Conservation (phyloP, 2,113 vertebrate genomes). For the Chaetura pelagica region DNA sequence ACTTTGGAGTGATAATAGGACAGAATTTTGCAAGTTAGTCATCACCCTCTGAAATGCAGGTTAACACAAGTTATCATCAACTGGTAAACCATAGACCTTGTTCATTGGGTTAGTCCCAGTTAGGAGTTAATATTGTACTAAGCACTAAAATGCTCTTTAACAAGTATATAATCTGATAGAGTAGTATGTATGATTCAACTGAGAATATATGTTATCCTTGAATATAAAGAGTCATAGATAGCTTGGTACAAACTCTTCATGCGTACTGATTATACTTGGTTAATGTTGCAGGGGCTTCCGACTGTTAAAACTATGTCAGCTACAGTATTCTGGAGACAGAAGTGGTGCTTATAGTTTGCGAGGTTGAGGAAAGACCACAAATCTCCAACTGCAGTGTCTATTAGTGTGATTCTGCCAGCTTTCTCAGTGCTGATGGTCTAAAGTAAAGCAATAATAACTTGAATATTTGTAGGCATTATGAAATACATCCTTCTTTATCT, state of each 20-base stretch:
- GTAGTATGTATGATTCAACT: slow-evolving; percentile 57
- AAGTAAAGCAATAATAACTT: slow-evolving; percentile 32
- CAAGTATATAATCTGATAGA: slow-evolving; percentile 57
- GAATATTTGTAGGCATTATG: slow-evolving; percentile 29
- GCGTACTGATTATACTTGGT: slow-evolving; percentile 68
- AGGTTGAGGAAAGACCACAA: slow-evolving; percentile 53
- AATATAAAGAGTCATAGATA: slow-evolving; percentile 66
- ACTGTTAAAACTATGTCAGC: slow-evolving; percentile 13
- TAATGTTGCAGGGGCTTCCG: slow-evolving; percentile 59
- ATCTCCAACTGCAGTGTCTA: slow-evolving; percentile 43
- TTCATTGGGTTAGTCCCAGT: slow-evolving; percentile 40
- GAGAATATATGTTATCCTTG: slow-evolving; percentile 63
- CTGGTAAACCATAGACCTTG: slow-evolving; percentile 46
- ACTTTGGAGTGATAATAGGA: slow-evolving; percentile 60
- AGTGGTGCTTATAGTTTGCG: slow-evolving; percentile 26
- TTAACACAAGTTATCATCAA: slow-evolving; percentile 59
- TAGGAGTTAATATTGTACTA: slow-evolving; percentile 48
- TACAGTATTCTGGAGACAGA: slow-evolving; percentile 45
- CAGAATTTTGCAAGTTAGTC: slow-evolving; percentile 65
- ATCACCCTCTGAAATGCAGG: slow-evolving; percentile 65
- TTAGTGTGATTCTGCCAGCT: slow-evolving; percentile 35
- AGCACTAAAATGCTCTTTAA: slow-evolving; percentile 69
- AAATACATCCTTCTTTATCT: slow-evolving; percentile 48
- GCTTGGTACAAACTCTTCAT: slow-evolving; percentile 72
- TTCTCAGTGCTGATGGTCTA: slow-evolving; percentile 53